Evolutionary conservation across 2,888 invertebrate species (phyloP), one percentile per base, ranked within the genome.

Genomic region (Hirtodrosophila trivittata): DNA sequence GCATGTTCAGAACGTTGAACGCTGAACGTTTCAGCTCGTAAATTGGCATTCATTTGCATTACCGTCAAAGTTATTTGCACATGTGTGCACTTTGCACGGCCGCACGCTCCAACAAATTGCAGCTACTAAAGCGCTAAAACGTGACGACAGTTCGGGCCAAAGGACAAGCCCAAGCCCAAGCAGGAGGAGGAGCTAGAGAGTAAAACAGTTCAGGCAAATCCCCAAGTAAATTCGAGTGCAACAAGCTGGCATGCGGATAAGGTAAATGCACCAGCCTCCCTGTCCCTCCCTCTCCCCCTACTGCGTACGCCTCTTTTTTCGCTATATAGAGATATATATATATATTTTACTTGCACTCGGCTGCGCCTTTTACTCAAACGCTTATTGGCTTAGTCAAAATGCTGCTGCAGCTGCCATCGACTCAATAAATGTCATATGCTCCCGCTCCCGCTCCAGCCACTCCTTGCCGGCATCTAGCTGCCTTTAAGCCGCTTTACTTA

Each of bases 1-100:
- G 6, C 6, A 8, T n/a, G 25, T 9, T 10, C 10, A 14, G 16
- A 26, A 28, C 28, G 46, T 38, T 33, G 56, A 39, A 16, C 43
- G 35, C 52, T n/a, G n/a, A n/a, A n/a, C n/a, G 58, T 65, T 65
- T 65, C 50, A 60, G 62, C 55, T 67, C 65, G 73, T 68, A 83
- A 84, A 84, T 86, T 84, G 81, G 75, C 84, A 86, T 86, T 86
- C 80, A 86, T 83, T 83, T 83, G 84, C 84, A 71, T 86, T 86
- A 83, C 82, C 75, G 67, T 77, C 68, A 75, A 68, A 84, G 76
- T 75, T 80, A 83, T 73, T 83, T 78, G 77, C 82, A 76, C 77
- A 83, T 82, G 83, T 77, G 75, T 81, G 84, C 78, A 82, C 83
- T 75, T 63, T 66, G 76, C 62, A 57, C 50, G 56, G 67, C 63